Conservation (phyloP, 1,140 invertebrate species). For the Leptonema lineaticorne region DNA sequence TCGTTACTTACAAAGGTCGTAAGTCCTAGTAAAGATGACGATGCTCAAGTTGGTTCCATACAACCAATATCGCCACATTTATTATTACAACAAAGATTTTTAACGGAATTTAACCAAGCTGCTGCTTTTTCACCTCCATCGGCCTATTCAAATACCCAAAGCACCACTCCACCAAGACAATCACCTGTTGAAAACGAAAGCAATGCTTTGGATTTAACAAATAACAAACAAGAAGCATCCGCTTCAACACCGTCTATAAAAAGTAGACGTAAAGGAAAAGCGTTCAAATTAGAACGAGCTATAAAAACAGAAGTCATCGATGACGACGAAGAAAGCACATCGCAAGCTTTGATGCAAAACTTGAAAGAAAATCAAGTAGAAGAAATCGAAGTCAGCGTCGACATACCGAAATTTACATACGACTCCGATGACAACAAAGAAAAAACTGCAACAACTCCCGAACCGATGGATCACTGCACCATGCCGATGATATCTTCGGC, state of each 20-base stretch:
- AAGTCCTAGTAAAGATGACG: slow-evolving; percentile 25
- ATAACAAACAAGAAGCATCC: slow-evolving; percentile 46
- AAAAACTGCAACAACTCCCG: slow-evolving; percentile 38
- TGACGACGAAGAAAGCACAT: slow-evolving; percentile 44
- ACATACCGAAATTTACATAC: slow-evolving; percentile 25
- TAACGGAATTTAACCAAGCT: slow-evolving; percentile 24
- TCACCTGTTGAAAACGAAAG: slow-evolving; percentile 43
- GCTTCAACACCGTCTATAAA: slow-evolving; percentile 57
- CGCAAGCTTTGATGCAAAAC: slow-evolving; percentile 17
- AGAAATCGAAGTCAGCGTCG: slow-evolving; percentile 32
- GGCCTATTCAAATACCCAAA: slow-evolving; percentile 46
- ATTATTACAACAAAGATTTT: slow-evolving; percentile 29
- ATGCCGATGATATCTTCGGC: background rate
- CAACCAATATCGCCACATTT: slow-evolving; percentile 28
- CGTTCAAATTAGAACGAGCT: slow-evolving; percentile 65
- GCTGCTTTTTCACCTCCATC: slow-evolving; percentile 39
- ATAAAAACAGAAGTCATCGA: slow-evolving; percentile 52
- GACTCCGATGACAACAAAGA: slow-evolving; percentile 33
- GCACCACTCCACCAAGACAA: slow-evolving; percentile 45
- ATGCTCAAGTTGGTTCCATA: background rate
- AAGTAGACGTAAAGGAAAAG: slow-evolving; percentile 75
- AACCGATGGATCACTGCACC: slow-evolving; percentile 43
- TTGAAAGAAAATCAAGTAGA: slow-evolving; percentile 8
- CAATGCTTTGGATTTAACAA: slow-evolving; percentile 61
- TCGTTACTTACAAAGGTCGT: slow-evolving; percentile 32